Evolutionary conservation across 30 jellyfish, hydroid and myxozoan genomes (phyloP), one percentile per base, ranked within the genome.

Genomic region (Turritopsis rubra): DNA sequence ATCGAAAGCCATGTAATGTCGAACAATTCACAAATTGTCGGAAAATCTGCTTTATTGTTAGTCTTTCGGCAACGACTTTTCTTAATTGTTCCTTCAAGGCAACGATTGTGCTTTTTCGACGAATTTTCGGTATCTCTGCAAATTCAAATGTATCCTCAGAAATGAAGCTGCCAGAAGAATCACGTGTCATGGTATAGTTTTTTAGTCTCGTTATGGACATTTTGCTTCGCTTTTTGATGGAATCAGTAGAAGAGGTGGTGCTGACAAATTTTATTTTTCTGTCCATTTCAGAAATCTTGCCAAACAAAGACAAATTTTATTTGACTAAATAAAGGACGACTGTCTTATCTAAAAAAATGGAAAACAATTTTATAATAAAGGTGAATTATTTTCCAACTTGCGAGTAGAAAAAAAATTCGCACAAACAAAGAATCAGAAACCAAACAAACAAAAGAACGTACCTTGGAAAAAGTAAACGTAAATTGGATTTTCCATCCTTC

Each of bases 1-100:
- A 94, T 26, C 96, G 87, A 74, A 88, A 94, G 25, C 99, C 99
- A 84, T 94, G 99, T 19, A 94, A 81, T 16, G 99, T 94, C 21
- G 99, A 94, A 19, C 79, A 86, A 75, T 94, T 75, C 29, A 94
- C 95, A 80, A 84, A 94, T 16, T 96, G 88, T 16, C 90, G 29
- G 77, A 94, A 94, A 4, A 94, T 89, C 80, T 94, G 97, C 78
- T 84, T 86, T 18, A 91, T 92, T 19, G 97, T 94, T 1, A 94
- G 87, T 3, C 99, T 79, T 54, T 94, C 99, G 76, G 89, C 99
- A 25, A 89, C 96, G 21, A 94, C 84, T 68, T 89, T 94, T 31
- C 96, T 83, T 8, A 94, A 91, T 0, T 97, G 91, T 16, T 52
- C 20, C 25, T 82, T 82, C 72, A 82, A 28, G 25, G n/a, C 25